Evolutionary conservation across 2,113 vertebrate genomes (phyloP).

Genomic region (Thinocorus orbignyianus): DNA sequence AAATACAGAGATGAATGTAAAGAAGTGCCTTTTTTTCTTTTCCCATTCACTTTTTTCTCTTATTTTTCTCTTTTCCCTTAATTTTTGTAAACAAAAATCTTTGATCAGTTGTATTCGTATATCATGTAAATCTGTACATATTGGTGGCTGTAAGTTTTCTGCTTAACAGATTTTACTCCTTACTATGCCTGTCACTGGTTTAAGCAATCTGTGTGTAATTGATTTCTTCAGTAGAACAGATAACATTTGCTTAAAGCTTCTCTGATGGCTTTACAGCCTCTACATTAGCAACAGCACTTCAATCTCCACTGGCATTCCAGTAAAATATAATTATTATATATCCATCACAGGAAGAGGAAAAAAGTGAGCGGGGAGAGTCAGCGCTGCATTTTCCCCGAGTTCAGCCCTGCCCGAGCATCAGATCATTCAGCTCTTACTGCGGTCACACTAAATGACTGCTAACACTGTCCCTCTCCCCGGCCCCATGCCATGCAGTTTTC

Average conservation of each 20-base stretch:
- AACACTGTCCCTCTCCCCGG: background rate
- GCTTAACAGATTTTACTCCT: constrained; percentile 77
- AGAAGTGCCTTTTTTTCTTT: background rate
- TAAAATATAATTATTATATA: constrained; percentile 78
- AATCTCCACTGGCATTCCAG: constrained; percentile 68
- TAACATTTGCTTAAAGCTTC: constrained; percentile 81
- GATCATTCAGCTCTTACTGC: background rate
- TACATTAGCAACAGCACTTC: constrained; percentile 75
- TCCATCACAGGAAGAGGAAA: constrained; percentile 60
- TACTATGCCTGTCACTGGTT: constrained; percentile 73
- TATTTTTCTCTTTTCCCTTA: constrained; percentile 43
- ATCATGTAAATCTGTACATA: constrained; percentile 68
- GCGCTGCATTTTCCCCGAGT: constrained; percentile 25
- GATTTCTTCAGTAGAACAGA: constrained; percentile 81
- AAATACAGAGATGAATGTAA: background rate
- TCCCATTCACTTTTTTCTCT: background rate
- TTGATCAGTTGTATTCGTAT: constrained; percentile 60
- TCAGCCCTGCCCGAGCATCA: background rate
- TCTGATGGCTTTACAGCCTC: constrained; percentile 78
- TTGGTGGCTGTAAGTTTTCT: constrained; percentile 74
- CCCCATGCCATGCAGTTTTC: background rate
- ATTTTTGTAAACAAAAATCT: constrained; percentile 60
- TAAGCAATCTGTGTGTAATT: constrained; percentile 78
- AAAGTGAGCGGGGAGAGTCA: constrained; percentile 6
- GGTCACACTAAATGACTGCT: background rate